Evolutionary conservation across 2,113 vertebrate species (phyloP), one percentile per base, ranked within the genome.

Genomic region (Jaculus jaculus): DNA sequence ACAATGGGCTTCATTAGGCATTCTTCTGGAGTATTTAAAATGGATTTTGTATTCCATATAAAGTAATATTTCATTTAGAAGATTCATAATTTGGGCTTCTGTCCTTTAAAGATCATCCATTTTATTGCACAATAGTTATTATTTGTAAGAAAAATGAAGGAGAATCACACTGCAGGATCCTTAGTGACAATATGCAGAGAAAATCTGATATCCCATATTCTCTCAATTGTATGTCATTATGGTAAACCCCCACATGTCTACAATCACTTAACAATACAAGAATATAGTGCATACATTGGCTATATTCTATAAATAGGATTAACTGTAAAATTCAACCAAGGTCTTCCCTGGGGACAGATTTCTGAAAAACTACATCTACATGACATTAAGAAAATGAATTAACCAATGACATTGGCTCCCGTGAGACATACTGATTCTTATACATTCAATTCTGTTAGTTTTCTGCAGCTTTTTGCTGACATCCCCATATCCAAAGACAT

Each of bases 381-480:
- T 92, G 81, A 94, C 89, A 96, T 92, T 96, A 90, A 4, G 94
- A 96, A 87, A 95, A 94, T 96, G 90, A 96, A 96, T 95, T 96
- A 96, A 93, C 92, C 91, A 95, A 84, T 93, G 87, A 88, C 95
- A 97, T 30, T 47, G 37, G 81, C 34, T 92, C 95, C 87, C 91
- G 83, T 54, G 87, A 95, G 91, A 94, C 79, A 77, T 65, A 75
- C 1, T 94, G 77, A 87, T 94, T 94, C 90, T 94, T 93, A 34
- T 79, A 93, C 42, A 74, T 84, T 96, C 87, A 94, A 82, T 94
- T 93, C 60, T 73, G 74, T 87, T 87, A 74, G 66, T 94, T 95
- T 95, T 95, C 92, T 18, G 6, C 82, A 95, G 84, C 78, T 89
- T 85, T 95, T 78, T 91, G 65, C 78, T 91, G 69, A 92, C 83